A percentile compares a stretch with the other conserved stretches of the same genome.
Evolutionary conservation across 2,888 invertebrate genomes (phyloP).

Genomic region (Rhamnusium bicolor): DNA sequence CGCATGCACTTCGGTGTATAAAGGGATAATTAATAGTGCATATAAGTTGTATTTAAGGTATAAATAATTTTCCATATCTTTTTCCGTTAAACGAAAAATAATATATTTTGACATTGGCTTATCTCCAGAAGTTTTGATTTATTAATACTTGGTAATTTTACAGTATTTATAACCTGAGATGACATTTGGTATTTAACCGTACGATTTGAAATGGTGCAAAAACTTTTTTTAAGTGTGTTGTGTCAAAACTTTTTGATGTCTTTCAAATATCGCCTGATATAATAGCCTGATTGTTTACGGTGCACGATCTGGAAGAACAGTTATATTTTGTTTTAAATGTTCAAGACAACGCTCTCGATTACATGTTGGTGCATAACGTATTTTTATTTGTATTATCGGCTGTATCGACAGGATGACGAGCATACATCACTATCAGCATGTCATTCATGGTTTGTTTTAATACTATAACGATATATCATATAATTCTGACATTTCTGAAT

Average conservation of each 20-base stretch:
- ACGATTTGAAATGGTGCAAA: not conserved
- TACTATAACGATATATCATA: not conserved
- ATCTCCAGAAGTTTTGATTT: conserved; percentile 53
- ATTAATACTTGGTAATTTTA: conserved; percentile 46
- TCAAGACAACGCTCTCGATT: not conserved
- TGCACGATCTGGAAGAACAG: not conserved
- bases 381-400: not conserved
- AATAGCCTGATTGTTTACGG: not conserved
- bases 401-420: not conserved
- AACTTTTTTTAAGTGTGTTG: not conserved
- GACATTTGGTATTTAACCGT: conserved; percentile 30
- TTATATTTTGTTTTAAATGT: conserved; percentile 15
- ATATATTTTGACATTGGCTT: conserved; percentile 55
- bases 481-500: not conserved
- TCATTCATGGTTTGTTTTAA: no score
- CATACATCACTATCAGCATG: no score
- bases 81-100: conserved; percentile 48
- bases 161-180: conserved; percentile 36
- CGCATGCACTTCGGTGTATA: no score
- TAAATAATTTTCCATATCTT: conserved; percentile 36
- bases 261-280: not conserved
- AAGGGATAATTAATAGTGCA: conserved; percentile 7
- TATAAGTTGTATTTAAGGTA: conserved; percentile 9
- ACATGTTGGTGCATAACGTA: not conserved
- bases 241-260: not conserved